phyloP scores from a whole-genome alignment of 2,797 vertebrate species.

The Geotrypetes seraphini region DNA sequence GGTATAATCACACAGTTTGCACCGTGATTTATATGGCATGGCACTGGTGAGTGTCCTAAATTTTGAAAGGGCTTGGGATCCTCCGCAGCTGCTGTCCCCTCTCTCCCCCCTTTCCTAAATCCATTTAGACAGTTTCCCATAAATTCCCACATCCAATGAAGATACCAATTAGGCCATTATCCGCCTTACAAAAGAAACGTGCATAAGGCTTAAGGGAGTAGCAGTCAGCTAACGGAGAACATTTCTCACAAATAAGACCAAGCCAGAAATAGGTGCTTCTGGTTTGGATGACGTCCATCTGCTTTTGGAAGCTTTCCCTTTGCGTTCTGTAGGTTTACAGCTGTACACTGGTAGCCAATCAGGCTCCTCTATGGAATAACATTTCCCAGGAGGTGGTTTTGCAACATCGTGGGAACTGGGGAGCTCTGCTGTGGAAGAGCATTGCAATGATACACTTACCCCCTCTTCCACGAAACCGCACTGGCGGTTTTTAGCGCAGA shows the following conservation, averaged over 20 bases:
- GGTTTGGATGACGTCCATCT: too few species aligned
- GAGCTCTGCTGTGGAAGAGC: too few species aligned
- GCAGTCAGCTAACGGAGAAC: slow-evolving; percentile 29
- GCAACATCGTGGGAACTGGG: too few species aligned
- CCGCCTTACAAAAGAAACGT: slow-evolving; percentile 35
- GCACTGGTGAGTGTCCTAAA: slow-evolving; percentile 59
- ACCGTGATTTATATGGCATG: slow-evolving; percentile 61
- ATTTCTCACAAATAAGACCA: slow-evolving; percentile 33
- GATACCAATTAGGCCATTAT: slow-evolving; percentile 34
- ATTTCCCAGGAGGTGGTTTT: too few species aligned
- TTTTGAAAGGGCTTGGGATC: slow-evolving; percentile 48
- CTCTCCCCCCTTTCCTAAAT: too few species aligned
- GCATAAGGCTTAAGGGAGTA: slow-evolving; percentile 21
- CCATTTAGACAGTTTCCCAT: slow-evolving; percentile 40
- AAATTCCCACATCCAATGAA: slow-evolving; percentile 22
- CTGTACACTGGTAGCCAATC: too few species aligned
- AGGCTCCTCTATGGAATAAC: too few species aligned
- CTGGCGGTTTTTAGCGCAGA: too few species aligned
- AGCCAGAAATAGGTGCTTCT: slow-evolving; percentile 41
- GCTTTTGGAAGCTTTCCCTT: too few species aligned
- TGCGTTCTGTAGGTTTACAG: too few species aligned
- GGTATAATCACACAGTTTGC: slow-evolving; percentile 73
- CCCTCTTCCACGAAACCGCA: too few species aligned
- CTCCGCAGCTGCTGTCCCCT: slow-evolving; percentile 38
- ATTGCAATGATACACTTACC: too few species aligned